A percentile compares a stretch with the other conserved stretches of the same genome.
Conservation (phyloP, 2,888 invertebrate genomes). For the Drosophila greeni region DNA sequence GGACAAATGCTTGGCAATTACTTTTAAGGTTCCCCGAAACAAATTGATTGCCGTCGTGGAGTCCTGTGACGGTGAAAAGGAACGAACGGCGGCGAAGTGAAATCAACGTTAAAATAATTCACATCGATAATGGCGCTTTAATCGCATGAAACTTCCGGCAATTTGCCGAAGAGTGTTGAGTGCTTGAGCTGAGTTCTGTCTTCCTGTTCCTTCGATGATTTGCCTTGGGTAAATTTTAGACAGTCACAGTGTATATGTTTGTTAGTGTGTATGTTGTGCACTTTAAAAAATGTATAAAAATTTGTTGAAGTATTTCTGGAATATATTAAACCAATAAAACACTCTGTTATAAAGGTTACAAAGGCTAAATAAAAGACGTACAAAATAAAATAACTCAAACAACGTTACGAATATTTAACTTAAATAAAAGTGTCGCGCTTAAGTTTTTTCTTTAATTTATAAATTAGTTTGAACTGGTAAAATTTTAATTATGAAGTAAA, state of each 20-base stretch:
- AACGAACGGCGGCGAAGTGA: slow-evolving; percentile 17
- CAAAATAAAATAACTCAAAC: not conserved
- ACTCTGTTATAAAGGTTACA: too few species aligned
- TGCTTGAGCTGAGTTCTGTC: slow-evolving; percentile 36
- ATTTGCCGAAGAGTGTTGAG: slow-evolving; percentile 67
- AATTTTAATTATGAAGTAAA: too few species aligned
- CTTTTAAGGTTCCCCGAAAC: slow-evolving; percentile 62
- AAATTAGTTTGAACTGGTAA: not conserved
- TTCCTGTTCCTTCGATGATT: slow-evolving; percentile 51
- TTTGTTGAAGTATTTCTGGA: not conserved
- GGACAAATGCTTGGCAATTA: slow-evolving; percentile 69
- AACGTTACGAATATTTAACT: not conserved
- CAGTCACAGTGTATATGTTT: slow-evolving; percentile 7
- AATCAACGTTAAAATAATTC: slow-evolving; percentile 65
- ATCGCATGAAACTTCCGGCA: slow-evolving; percentile 72
- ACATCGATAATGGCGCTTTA: slow-evolving; percentile 72
- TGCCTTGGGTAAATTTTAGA: slow-evolving; percentile 50
- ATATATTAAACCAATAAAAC: not conserved
- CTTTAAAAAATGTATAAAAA: not conserved
- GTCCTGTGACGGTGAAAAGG: slow-evolving; percentile 21
- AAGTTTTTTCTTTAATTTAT: not conserved
- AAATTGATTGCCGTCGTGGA: slow-evolving; percentile 64
- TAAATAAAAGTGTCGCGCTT: not conserved
- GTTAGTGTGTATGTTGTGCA: slow-evolving; percentile 41
- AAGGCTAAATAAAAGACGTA: too few species aligned